Conservation (phyloP, 2,113 vertebrate species). For the Chlorocebus sabaeus region DNA sequence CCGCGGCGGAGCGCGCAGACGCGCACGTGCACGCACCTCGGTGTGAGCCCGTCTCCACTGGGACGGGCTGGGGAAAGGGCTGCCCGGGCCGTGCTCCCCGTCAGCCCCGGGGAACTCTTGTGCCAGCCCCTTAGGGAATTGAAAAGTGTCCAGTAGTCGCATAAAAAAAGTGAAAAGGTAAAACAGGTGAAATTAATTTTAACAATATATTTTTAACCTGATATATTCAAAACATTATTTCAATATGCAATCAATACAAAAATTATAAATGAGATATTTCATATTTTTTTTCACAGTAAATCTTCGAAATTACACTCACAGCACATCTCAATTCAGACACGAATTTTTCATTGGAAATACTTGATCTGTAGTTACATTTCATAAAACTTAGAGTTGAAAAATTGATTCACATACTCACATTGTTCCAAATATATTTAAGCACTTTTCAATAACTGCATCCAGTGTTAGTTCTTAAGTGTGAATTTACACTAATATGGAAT, state of each 20-base stretch:
- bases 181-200: background rate
- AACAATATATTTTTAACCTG: background rate
- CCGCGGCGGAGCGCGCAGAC: background rate
- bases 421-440: background rate
- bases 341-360: background rate
- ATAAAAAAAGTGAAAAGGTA: background rate
- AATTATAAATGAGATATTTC: background rate
- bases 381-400: background rate
- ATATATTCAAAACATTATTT: background rate
- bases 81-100: too few relatives aligned
- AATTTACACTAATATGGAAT: background rate
- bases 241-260: background rate
- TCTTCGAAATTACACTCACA: background rate
- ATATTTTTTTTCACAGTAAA: background rate
- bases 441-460: background rate
- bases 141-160: background rate
- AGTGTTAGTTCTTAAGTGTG: background rate
- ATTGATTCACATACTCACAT: background rate
- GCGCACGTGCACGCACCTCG: background rate
- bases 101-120: too few relatives aligned
- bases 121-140: background rate
- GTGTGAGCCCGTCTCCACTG: background rate
- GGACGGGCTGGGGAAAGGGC: fast-evolving
- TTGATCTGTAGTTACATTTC: conserved; percentile 10
- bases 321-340: background rate